Percentiles rank a stretch among this genome's conserved stretches.
phyloP scores from a whole-genome alignment of 2,888 invertebrate genomes.

The Apomyelois bistriatella region DNA sequence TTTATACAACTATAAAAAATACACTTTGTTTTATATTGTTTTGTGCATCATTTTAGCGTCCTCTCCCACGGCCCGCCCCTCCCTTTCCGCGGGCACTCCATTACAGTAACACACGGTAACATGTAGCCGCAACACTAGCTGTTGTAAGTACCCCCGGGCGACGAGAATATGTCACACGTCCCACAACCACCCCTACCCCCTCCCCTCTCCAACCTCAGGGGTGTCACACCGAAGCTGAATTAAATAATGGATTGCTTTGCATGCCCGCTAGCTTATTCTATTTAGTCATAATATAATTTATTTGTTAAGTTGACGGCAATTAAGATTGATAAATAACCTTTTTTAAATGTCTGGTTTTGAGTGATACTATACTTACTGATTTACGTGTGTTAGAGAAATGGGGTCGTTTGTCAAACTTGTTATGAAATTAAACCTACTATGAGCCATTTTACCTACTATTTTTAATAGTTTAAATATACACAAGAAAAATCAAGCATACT shows the following conservation, averaged over 20 bases:
- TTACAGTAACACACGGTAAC: slow-evolving; percentile 54
- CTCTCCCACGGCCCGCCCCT: slow-evolving; percentile 15
- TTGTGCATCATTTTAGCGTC: slow-evolving; percentile 31
- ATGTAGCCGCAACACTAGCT: slow-evolving; percentile 51
- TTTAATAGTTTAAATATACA: too few relatives aligned
- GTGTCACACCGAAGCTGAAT: slow-evolving; percentile 44
- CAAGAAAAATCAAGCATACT: too few relatives aligned
- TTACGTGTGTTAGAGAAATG: background rate
- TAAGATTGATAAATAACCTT: slow-evolving; percentile 15
- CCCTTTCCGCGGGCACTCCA: slow-evolving; percentile 43
- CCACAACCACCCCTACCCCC: slow-evolving; percentile 35
- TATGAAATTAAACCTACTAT: too few relatives aligned
- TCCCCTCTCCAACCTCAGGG: slow-evolving; percentile 29
- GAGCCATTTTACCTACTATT: too few relatives aligned
- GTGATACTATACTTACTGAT: background rate
- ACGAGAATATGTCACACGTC: slow-evolving; percentile 70
- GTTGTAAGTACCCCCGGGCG: slow-evolving; percentile 57
- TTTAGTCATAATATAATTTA: slow-evolving; percentile 29
- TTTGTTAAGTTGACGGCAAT: slow-evolving; percentile 19
- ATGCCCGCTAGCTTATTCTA: slow-evolving; percentile 43
- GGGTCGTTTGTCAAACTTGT: background rate
- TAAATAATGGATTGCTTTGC: slow-evolving; percentile 59
- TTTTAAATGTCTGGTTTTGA: background rate
- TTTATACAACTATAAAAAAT: slow-evolving; percentile 13
- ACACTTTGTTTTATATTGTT: slow-evolving; percentile 18